A percentile compares a stretch with the other conserved stretches of the same genome.
These are phyloP conservation scores for Trinectes maculatus DNA, from an alignment of 2,113 vertebrate genomes.

Conservation along the genomic window DNA sequence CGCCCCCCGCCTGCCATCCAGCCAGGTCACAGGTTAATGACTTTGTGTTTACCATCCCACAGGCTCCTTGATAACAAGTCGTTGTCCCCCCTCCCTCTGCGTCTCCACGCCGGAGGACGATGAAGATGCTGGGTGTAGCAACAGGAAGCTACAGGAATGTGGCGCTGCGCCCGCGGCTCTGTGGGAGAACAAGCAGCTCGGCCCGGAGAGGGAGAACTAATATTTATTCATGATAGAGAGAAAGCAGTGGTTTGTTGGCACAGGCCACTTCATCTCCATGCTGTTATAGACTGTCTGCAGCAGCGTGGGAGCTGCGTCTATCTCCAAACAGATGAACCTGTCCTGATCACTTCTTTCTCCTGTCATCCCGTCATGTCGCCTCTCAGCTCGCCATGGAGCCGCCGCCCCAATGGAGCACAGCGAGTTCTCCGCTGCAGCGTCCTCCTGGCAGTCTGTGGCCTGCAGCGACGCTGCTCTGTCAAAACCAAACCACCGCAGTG, in stretches of 20 bases:
- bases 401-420: no score
- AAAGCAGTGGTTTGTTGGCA: slow-evolving; percentile 78
- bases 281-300: slow-evolving; percentile 82
- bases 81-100: slow-evolving; percentile 25
- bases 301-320: slow-evolving; percentile 70
- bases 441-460: no score
- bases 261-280: slow-evolving; percentile 85
- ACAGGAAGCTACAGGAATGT: slow-evolving; percentile 76
- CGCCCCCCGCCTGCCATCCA: slow-evolving; percentile 19
- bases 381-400: no score
- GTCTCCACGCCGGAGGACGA: slow-evolving; percentile 29
- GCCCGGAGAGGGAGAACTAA: slow-evolving; percentile 77
- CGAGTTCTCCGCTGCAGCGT: no score
- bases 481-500: no score
- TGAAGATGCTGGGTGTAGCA: slow-evolving; percentile 61
- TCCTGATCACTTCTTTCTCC: slow-evolving; percentile 63
- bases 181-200: slow-evolving; percentile 59
- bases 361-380: slow-evolving; percentile 59
- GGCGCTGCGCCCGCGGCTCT: slow-evolving; percentile 50
- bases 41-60: slow-evolving; percentile 76
- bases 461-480: no score
- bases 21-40: slow-evolving; percentile 80
- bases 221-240: slow-evolving; percentile 86
- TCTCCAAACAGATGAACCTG: slow-evolving; percentile 78
- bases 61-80: slow-evolving; percentile 74